Evolutionary conservation across 2,888 invertebrate species (phyloP), one percentile per base, ranked within the genome.

Genomic region (Ellobium chinense): DNA sequence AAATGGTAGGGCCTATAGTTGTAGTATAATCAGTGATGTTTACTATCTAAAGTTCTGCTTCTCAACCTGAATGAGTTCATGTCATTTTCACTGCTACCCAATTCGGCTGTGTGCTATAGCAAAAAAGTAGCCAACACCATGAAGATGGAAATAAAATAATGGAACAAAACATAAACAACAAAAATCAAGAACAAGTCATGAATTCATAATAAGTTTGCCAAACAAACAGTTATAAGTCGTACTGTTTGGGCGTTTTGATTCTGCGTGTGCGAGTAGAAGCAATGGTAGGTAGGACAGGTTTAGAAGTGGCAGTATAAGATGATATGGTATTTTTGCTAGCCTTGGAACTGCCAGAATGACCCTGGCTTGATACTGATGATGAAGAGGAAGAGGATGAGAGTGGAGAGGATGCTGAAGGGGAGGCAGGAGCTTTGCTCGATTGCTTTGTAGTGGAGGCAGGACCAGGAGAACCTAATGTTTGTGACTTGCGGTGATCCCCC

Each of bases 171-270:
- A n/a, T n/a, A n/a, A n/a, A n/a, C n/a, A n/a, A n/a, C n/a, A n/a
- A n/a, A n/a, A n/a, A n/a, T n/a, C n/a, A n/a, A n/a, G n/a, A n/a
- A n/a, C n/a, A n/a, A n/a, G n/a, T n/a, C n/a, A n/a, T n/a, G n/a
- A n/a, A n/a, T n/a, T n/a, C n/a, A n/a, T n/a, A n/a, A n/a, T n/a
- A n/a, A n/a, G n/a, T n/a, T n/a, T n/a, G n/a, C n/a, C n/a, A n/a
- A n/a, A n/a, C n/a, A n/a, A n/a, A n/a, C n/a, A n/a, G 65, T 83
- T 78, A 91, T 68, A 90, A 80, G 69, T 91, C 91, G 82, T 90
- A 91, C 78, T 91, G 90, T 82, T 90, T 91, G 0, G 92, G 92
- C 12, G 90, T 91, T 69, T 87, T 86, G 46, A 92, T 91, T 68
- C 89, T 83, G 27, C 92, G 81, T 34, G 91, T 92, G 54, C 92